phyloP scores from a whole-genome alignment of 2,888 invertebrate genomes.

The Helleia helle region DNA sequence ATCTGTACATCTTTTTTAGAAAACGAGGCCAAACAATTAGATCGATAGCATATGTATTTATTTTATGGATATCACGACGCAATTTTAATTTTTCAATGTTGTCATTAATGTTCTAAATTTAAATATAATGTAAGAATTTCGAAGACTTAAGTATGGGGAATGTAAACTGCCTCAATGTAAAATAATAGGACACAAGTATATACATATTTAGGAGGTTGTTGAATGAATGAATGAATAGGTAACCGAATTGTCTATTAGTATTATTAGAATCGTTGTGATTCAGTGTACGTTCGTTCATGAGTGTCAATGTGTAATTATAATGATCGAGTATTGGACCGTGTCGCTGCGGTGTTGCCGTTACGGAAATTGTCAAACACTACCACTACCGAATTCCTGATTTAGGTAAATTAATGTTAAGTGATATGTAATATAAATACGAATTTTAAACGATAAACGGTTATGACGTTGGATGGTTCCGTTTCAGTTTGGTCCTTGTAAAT shows the following conservation, averaged over 20 bases:
- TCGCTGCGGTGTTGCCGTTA: constrained; percentile 23
- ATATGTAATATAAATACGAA: constrained; percentile 73
- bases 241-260: constrained; percentile 7
- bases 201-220: constrained; percentile 4
- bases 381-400: constrained; percentile 60
- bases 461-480: constrained; percentile 60
- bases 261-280: constrained; percentile 5
- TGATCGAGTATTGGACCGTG: no score
- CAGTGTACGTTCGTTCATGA: constrained; percentile 1
- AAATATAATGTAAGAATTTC: constrained; percentile 1
- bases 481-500: constrained; percentile 72
- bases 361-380: constrained; percentile 43
- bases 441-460: constrained; percentile 69
- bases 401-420: constrained; percentile 59
- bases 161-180: constrained; percentile 3
- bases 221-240: constrained; percentile 7
- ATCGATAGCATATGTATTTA: no score
- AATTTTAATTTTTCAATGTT: not conserved
- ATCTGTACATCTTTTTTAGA: constrained; percentile 4
- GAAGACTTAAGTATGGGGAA: not conserved
- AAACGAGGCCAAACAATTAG: no score
- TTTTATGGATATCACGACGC: no score
- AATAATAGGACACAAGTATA: constrained; percentile 5
- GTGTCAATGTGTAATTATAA: constrained; percentile 2
- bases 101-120: constrained; percentile 2